Evolutionary conservation across 2,113 vertebrate genomes (phyloP).

Genomic region (Ictalurus furcatus): DNA sequence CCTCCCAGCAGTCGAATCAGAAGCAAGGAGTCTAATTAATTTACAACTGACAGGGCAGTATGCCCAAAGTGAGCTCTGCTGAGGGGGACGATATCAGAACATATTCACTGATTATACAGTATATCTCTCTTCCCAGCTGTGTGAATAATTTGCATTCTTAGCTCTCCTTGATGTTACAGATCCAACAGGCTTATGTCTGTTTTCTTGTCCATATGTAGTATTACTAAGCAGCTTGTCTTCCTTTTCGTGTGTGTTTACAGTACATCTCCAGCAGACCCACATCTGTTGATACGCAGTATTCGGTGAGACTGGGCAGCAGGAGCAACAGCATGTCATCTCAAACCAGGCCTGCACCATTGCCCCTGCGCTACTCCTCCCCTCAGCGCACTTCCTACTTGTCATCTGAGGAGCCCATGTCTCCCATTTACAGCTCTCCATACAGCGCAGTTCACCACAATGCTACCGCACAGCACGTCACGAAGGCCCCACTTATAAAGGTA

Average conservation of each 20-base stretch:
- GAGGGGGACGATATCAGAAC: neutral
- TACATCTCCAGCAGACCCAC: conserved; percentile 72
- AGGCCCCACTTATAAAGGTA: conserved; percentile 73
- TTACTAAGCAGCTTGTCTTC: conserved; percentile 5
- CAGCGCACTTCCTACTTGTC: conserved; percentile 64
- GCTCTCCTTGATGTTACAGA: neutral
- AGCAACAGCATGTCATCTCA: conserved; percentile 75
- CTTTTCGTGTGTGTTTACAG: conserved; percentile 63
- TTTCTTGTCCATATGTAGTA: neutral
- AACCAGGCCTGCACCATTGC: conserved; percentile 61
- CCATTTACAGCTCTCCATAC: conserved; percentile 80
- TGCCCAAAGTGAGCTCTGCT: conserved; percentile 44
- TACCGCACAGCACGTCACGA: conserved; percentile 58
- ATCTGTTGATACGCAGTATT: conserved; percentile 64
- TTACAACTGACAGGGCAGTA: conserved; percentile 46
- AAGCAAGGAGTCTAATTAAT: conserved; percentile 54
- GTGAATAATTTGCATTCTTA: neutral
- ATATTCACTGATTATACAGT: conserved; percentile 16
- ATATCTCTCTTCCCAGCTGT: neutral
- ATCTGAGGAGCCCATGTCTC: conserved; percentile 56
- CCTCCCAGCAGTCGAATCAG: conserved; percentile 21
- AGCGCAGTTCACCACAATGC: conserved; percentile 36
- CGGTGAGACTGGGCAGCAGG: conserved; percentile 65
- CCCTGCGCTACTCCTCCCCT: conserved; percentile 69
- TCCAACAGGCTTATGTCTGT: neutral